phyloP scores from a whole-genome alignment of 2,113 vertebrate genomes.

The Microcebus murinus region DNA sequence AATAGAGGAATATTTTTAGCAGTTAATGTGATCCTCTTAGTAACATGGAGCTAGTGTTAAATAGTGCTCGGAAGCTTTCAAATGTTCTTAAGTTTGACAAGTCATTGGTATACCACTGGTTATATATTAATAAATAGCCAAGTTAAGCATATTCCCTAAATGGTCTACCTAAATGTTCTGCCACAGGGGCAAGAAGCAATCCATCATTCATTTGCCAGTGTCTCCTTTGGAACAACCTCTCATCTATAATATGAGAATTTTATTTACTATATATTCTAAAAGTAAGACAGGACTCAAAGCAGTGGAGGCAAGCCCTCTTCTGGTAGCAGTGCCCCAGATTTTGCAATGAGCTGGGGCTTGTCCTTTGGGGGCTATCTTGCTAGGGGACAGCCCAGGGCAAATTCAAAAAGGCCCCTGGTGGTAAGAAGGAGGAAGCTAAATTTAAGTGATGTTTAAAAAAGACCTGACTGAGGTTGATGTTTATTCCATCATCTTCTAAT shows the following conservation, averaged over 20 bases:
- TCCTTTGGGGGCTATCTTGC: neutral
- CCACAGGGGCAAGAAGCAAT: neutral
- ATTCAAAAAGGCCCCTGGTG: neutral
- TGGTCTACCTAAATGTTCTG: neutral
- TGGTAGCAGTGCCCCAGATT: neutral
- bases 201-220: neutral
- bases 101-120: neutral
- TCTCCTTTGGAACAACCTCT: neutral
- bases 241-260: neutral
- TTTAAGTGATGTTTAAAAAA: neutral
- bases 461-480: neutral
- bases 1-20: constrained; percentile 35
- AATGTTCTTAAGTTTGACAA: neutral
- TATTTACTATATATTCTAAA: neutral
- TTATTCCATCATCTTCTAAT: neutral
- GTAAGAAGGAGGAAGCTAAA: neutral
- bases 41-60: neutral
- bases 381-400: neutral
- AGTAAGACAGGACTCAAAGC: neutral
- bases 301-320: neutral
- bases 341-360: neutral
- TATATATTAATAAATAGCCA: neutral
- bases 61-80: constrained; percentile 4
- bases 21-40: neutral
- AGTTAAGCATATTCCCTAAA: neutral